Conservation (phyloP, 2,797 vertebrate genomes). For the Gorsachius magnificus region DNA sequence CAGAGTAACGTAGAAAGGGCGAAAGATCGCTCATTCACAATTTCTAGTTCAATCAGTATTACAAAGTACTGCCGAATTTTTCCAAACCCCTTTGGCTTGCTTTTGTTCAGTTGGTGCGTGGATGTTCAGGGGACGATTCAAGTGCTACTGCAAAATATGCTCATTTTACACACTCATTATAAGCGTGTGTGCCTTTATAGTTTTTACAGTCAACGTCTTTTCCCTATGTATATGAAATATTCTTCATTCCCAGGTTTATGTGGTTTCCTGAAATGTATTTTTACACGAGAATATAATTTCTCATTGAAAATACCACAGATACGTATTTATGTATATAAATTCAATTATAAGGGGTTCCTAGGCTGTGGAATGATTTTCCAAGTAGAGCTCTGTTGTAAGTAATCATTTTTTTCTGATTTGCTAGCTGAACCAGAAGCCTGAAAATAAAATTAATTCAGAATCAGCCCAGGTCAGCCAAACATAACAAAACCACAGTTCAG, state of each 20-base stretch:
- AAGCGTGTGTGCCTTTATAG: not conserved
- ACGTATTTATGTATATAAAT: not conserved
- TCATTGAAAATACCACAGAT: not conserved
- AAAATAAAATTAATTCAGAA: not conserved
- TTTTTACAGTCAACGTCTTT: not conserved
- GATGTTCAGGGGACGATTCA: not conserved
- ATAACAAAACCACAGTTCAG: not conserved
- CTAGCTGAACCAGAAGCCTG: not conserved
- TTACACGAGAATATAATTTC: not conserved
- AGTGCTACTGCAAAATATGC: not conserved
- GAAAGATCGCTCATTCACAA: not conserved
- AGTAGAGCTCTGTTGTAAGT: not conserved
- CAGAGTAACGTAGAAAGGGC: accelerated
- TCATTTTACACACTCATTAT: not conserved
- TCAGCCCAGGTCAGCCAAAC: not conserved
- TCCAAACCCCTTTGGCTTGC: not conserved
- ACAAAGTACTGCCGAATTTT: not conserved
- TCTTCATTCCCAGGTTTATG: not conserved
- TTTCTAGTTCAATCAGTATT: not conserved
- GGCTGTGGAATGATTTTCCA: not conserved
- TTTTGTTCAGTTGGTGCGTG: not conserved
- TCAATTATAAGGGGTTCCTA: not conserved
- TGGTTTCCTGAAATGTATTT: not conserved
- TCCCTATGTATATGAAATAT: not conserved
- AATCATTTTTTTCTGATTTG: not conserved